A percentile compares a stretch with the other conserved stretches of the same genome.
Evolutionary conservation across 1,140 invertebrate species (phyloP).

Genomic region (Diabrotica virgifera): DNA sequence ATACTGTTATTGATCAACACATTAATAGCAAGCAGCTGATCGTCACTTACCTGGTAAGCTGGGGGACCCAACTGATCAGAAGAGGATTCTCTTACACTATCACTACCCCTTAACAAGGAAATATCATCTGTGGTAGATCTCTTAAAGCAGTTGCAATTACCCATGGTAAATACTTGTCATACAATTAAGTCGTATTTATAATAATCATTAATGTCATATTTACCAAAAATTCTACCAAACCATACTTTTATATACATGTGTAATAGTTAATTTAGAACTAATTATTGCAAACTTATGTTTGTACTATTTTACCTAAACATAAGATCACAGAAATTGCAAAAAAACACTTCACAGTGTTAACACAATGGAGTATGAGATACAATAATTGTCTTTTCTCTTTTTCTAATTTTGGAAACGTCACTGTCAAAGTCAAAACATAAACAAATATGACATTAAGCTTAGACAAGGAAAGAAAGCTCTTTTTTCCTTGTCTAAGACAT

Average conservation of each 20-base stretch:
- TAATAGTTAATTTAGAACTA: neutral
- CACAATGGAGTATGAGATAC: slow-evolving; percentile 8
- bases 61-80: slow-evolving; percentile 53
- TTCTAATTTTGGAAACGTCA: slow-evolving; percentile 9
- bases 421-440: neutral
- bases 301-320: neutral
- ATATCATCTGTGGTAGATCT: slow-evolving; percentile 60
- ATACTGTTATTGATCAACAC: slow-evolving; percentile 4
- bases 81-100: slow-evolving; percentile 52
- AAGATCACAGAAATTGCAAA: slow-evolving; percentile 15
- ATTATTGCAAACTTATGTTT: slow-evolving; percentile 9
- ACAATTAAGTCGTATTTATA: slow-evolving; percentile 31
- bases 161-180: slow-evolving; percentile 50
- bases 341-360: slow-evolving; percentile 13
- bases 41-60: slow-evolving; percentile 50
- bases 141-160: slow-evolving; percentile 65
- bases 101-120: slow-evolving; percentile 57
- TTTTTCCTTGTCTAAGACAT: no score
- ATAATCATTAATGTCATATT: slow-evolving; percentile 10
- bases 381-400: neutral
- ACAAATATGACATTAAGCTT: no score
- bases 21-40: slow-evolving; percentile 8
- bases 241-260: slow-evolving; percentile 11
- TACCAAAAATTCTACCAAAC: slow-evolving; percentile 11
- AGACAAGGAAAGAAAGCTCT: no score